phyloP scores from a whole-genome alignment of 2,797 vertebrate species.

The Agapornis canus region DNA sequence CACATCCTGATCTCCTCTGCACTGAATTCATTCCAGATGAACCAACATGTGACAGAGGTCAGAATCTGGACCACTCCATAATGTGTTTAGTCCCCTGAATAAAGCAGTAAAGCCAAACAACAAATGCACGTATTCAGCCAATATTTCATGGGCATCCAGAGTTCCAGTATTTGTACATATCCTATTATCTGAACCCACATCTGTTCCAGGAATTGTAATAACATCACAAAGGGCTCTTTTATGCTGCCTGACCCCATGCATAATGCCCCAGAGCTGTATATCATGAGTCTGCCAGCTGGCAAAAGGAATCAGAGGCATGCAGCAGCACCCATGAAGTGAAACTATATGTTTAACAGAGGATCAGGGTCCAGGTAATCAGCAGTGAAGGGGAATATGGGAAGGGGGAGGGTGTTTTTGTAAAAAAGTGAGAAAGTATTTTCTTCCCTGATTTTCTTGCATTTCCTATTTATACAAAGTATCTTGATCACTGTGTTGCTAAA shows the following conservation, averaged over 20 bases:
- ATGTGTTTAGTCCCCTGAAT: background rate
- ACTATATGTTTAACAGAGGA: background rate
- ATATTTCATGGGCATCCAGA: constrained; percentile 20
- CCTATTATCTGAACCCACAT: constrained; percentile 23
- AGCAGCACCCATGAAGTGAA: constrained; percentile 4
- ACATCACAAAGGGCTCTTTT: constrained; percentile 70
- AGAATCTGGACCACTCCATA: background rate
- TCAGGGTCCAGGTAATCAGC: constrained; percentile 21
- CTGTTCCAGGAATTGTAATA: constrained; percentile 40
- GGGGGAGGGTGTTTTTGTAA: constrained; percentile 59
- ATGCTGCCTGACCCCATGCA: constrained; percentile 47
- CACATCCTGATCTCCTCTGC: background rate
- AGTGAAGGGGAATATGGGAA: background rate
- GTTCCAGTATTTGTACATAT: background rate
- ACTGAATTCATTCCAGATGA: background rate
- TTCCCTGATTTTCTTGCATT: constrained; percentile 73
- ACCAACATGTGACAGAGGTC: background rate
- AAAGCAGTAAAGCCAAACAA: background rate
- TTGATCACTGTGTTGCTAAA: constrained; percentile 69
- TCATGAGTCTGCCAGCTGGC: constrained; percentile 50
- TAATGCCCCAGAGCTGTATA: constrained; percentile 23
- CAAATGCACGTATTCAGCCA: background rate
- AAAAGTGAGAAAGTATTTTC: constrained; percentile 70
- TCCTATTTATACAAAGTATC: constrained; percentile 73
- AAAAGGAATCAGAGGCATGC: background rate